Percentiles rank a stretch among this genome's conserved stretches.
Conservation (phyloP, 2,888 invertebrate species). For the Merodon equestris region DNA sequence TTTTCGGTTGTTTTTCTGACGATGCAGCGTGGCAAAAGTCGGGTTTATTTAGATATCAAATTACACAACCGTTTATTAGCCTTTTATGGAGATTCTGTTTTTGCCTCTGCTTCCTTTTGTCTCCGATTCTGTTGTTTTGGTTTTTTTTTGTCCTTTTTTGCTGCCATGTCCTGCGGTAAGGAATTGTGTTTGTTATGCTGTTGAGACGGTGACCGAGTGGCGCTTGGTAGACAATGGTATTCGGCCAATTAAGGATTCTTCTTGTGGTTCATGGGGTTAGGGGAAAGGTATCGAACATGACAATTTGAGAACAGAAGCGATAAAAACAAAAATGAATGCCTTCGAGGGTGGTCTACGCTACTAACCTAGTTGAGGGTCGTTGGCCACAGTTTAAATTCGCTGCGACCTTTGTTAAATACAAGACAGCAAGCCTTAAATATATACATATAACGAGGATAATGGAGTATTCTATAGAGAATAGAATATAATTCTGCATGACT, state of each 20-base stretch:
- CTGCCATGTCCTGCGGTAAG: conserved; percentile 21
- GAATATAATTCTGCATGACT: no score
- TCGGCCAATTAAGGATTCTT: conserved; percentile 7
- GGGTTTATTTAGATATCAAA: conserved; percentile 68
- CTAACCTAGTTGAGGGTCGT: no score
- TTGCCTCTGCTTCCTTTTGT: conserved; percentile 8
- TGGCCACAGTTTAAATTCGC: no score
- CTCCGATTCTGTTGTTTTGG: conserved; percentile 25
- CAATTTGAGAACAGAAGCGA: conserved; percentile 35
- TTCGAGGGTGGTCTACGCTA: no score
- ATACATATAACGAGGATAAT: no score
- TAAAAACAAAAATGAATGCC: conserved; percentile 30
- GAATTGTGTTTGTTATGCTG: conserved; percentile 2
- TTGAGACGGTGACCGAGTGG: neutral
- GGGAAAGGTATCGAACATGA: conserved; percentile 35
- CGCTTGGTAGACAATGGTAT: neutral
- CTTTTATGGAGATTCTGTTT: conserved; percentile 55
- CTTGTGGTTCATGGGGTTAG: no score
- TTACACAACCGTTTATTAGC: conserved; percentile 68
- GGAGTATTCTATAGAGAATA: no score
- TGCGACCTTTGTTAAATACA: no score
- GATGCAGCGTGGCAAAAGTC: conserved; percentile 57
- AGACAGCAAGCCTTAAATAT: no score
- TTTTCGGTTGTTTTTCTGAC: conserved; percentile 18
- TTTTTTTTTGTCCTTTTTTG: neutral